Base-by-base conservation (phyloP, 1,140 invertebrate genomes). In the Holcopasites calliopsidis region DNA sequence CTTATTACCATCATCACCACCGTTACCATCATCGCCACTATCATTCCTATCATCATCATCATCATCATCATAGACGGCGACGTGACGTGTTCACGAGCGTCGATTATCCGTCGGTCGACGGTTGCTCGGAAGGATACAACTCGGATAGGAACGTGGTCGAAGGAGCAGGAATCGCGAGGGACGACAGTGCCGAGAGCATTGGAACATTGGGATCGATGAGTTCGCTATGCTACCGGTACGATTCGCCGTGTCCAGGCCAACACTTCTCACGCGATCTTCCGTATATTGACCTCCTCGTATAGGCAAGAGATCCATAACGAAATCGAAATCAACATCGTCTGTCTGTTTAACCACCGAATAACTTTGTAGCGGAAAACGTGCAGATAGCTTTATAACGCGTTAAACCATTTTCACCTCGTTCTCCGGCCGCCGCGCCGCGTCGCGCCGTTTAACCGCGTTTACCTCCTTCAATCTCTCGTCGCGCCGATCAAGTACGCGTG, bases 331-430 rank as follows among this genome's bases (percentile, higher is more conserved):
- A n/a, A n/a, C n/a, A n/a, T n/a, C n/a, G n/a, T n/a, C n/a, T n/a
- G n/a, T n/a, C n/a, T n/a, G n/a, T n/a, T n/a, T n/a, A n/a, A n/a
- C n/a, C n/a, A n/a, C n/a, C n/a, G n/a, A n/a, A n/a, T n/a, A n/a
- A n/a, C n/a, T n/a, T 72, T 52, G 50, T 69, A 62, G 66, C 26
- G 28, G 58, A 52, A 44, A 50, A 79, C 40, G 64, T 73, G 85
- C 72, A 62, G 85, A 87, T 82, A 70, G 71, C n/a, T 87, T 87
- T 87, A 86, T 75, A 68, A 81, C 72, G 62, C 78, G 83, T 86
- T 85, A 83, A 87, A 86, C 80, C 82, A 85, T 88, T 88, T 85
- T 86, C 86, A 84, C 85, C 78, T 86, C 68, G 77, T 77, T 60
- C 49, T 49, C 75, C 52, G 44, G 28, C n/a, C n/a, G n/a, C n/a